Evolutionary conservation across 2,797 vertebrate species (phyloP), one percentile per base, ranked within the genome.

Genomic region (Selene dorsalis): DNA sequence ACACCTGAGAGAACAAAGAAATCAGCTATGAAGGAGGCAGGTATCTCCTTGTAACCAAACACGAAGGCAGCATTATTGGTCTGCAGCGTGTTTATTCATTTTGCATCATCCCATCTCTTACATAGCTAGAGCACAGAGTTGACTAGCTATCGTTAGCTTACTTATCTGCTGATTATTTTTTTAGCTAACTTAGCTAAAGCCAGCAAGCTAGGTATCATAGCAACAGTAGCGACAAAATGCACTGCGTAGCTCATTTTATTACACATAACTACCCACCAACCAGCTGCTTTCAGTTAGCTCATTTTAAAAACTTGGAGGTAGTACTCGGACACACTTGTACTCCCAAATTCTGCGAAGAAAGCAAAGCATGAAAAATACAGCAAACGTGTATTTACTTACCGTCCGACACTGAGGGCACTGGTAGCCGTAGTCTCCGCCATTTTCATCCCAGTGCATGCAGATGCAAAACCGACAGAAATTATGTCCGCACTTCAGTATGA

Each of bases 361-460:
- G 43, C 2, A 47, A 17, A 20, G 26, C n/a, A n/a, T n/a, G n/a
- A 1, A 22, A 56, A 64, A 68, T 0, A 18, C n/a, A 47, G 14
- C 55, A 12, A 38, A 22, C 6, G 3, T 58, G 41, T 4, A 16
- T 45, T 38, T 74, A 81, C 78, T 82, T 30, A 94, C 93, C 86
- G 93, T 83, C 62, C 93, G 85, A 71, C 93, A 94, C 7, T 94
- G 90, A 47, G 93, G 93, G 32, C 93, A 94, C 84, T 94, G 94
- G 55, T 95, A 96, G 0, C 95, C 94, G 65, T 95, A 94, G 78
- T 95, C 94, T 75, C 91, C 93, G 87, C 94, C 94, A 83, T 95
- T 95, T 89, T 96, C 94, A 69, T 96, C 94, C 95, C 95, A 96
- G 71, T 95, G 94, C 94, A 94, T 94, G 56, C 92, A 92, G 79